Evolutionary conservation across 2,113 vertebrate genomes (phyloP), one percentile per base, ranked within the genome.

Genomic region (Pangasianodon gigas): DNA sequence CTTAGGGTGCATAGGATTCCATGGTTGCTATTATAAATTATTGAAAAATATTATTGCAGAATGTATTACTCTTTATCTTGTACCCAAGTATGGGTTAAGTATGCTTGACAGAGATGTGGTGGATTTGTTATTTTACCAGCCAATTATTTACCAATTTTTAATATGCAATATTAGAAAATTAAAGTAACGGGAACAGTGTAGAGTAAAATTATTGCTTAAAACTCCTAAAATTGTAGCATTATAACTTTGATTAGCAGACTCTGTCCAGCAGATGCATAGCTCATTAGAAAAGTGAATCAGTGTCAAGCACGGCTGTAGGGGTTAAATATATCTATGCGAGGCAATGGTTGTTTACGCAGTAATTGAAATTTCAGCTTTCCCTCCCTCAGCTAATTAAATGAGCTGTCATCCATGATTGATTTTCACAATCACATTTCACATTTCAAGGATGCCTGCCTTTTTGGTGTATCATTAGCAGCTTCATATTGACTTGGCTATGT

Each of bases 351-450:
- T 92, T 58, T 89, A 91, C 91, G 94, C 91, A 92, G 93, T 94
- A 94, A 95, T 94, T 94, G 94, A 92, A 94, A 94, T 93, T 95
- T 94, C 89, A 84, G 84, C 84, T 87, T 85, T 69, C 54, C 67
- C 62, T 91, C 92, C 84, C 85, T 84, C 83, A 91, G 87, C 87
- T 93, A 91, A 85, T 82, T 89, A 94, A 95, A 95, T 94, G 94
- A 95, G 93, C 93, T 94, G 93, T 95, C 95, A 94, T 94, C 93
- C 93, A 87, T 93, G 93, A 95, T 94, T 94, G 94, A 95, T 95
- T 95, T 93, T 91, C 93, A 94, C 92, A 94, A 95, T n/a, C n/a
- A n/a, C n/a, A n/a, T 89, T 92, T 87, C 82, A 83, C 79, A 90
- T 86, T 95, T 94, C 93, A 93, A 89, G 94, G 92, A 93, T 94